phyloP scores from a whole-genome alignment of 2,797 vertebrate species.

The Sylvilagus floridanus region DNA sequence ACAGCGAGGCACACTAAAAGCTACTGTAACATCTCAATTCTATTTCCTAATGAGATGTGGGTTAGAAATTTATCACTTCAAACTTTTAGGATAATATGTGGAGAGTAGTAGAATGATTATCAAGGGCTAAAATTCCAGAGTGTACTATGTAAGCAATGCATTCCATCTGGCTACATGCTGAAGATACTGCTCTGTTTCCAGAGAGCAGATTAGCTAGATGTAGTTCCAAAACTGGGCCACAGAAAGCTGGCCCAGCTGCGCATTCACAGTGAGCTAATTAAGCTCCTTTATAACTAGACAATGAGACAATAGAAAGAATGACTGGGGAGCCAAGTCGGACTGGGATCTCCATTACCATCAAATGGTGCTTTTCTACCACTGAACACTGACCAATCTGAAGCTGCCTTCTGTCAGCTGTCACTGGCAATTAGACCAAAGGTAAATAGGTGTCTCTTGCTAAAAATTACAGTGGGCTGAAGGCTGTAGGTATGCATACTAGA shows the following conservation, averaged over 20 bases:
- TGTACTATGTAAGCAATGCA: accelerated
- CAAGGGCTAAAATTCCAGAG: conserved; percentile 38
- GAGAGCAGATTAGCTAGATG: conserved; percentile 68
- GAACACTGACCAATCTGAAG: background rate
- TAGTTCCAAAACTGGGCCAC: conserved; percentile 26
- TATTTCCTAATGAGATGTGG: conserved; percentile 42
- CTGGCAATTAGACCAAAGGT: conserved; percentile 30
- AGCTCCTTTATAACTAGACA: conserved; percentile 59
- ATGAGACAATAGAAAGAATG: background rate
- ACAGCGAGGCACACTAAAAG: conserved; percentile 13
- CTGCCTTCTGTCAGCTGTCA: background rate
- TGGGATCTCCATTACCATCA: background rate
- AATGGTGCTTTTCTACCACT: background rate
- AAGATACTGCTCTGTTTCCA: conserved; percentile 35
- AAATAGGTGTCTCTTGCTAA: conserved; percentile 45
- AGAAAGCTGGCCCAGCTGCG: conserved; percentile 48
- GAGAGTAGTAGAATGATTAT: conserved; percentile 40
- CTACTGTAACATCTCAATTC: conserved; percentile 15
- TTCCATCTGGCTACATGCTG: conserved; percentile 39
- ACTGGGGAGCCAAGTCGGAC: background rate
- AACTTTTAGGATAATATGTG: background rate
- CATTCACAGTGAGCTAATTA: conserved; percentile 55
- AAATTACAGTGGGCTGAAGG: conserved; percentile 51
- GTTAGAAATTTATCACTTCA: background rate
- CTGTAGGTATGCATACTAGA: conserved; percentile 20